Conservation (phyloP, 2,113 vertebrate genomes). For the Thunnus thynnus region DNA sequence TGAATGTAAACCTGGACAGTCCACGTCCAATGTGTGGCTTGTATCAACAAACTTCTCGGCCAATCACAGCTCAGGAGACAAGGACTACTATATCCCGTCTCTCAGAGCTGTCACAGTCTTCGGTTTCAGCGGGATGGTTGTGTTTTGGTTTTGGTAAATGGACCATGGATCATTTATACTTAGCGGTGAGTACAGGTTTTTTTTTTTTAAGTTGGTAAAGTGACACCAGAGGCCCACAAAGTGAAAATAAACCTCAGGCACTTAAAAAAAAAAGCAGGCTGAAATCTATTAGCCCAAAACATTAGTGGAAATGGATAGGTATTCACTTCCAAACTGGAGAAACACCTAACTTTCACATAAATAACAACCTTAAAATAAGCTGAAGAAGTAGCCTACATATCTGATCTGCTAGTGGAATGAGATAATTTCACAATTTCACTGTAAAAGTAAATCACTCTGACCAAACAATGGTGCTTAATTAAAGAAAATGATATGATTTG, state of each 20-base stretch:
- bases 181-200: conserved; percentile 10
- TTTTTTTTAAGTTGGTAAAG: conserved; percentile 15
- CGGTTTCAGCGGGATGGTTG: conserved; percentile 10
- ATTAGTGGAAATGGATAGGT: neutral
- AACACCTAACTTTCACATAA: neutral
- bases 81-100: neutral
- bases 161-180: conserved; percentile 58
- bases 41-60: conserved; percentile 57
- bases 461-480: neutral
- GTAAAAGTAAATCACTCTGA: conserved; percentile 6
- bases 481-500: neutral
- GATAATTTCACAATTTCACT: neutral
- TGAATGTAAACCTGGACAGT: conserved; percentile 6
- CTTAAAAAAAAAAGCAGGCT: conserved; percentile 20
- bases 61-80: conserved; percentile 28
- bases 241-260: conserved; percentile 53
- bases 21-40: conserved; percentile 59
- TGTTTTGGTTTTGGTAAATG: conserved; percentile 66
- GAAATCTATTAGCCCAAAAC: conserved; percentile 58
- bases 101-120: conserved; percentile 29
- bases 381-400: too few relatives aligned
- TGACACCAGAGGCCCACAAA: conserved; percentile 26
- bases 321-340: neutral
- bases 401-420: neutral
- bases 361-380: neutral